phyloP scores from a whole-genome alignment of 2,113 vertebrate genomes.

The Cercocebus atys region DNA sequence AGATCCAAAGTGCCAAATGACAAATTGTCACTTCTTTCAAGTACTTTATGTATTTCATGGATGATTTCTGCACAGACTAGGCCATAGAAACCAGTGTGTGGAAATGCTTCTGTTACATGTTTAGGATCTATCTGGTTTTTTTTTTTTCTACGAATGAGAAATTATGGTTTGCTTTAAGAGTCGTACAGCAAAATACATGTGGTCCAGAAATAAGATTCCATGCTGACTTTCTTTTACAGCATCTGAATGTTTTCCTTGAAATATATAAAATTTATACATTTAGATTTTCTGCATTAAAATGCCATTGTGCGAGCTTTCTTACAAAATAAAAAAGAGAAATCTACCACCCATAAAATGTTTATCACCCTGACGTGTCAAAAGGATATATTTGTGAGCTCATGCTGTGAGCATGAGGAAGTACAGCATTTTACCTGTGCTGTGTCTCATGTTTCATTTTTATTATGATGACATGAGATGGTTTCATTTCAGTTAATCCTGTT shows the following conservation, averaged over 20 bases:
- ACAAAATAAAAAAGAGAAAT: neutral
- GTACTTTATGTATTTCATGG: constrained; percentile 84
- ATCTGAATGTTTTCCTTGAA: constrained; percentile 16
- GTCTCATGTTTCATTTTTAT: constrained; percentile 40
- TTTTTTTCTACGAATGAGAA: constrained; percentile 70
- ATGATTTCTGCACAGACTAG: constrained; percentile 88
- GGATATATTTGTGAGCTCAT: neutral
- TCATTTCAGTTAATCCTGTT: neutral
- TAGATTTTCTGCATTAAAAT: constrained; percentile 12
- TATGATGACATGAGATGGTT: neutral
- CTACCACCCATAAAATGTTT: neutral
- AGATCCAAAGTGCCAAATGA: constrained; percentile 86
- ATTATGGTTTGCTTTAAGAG: constrained; percentile 50
- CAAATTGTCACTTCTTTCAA: constrained; percentile 48
- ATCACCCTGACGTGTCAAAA: neutral
- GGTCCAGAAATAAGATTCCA: constrained; percentile 54
- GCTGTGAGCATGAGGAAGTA: neutral
- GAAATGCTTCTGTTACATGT: constrained; percentile 89
- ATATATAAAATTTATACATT: neutral
- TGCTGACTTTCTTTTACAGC: neutral
- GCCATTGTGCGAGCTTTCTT: neutral
- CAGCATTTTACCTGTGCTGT: neutral
- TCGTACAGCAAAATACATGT: constrained; percentile 9
- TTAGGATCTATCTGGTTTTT: constrained; percentile 82
- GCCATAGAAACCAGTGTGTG: constrained; percentile 84